These are phyloP conservation scores for Drosophila mettleri DNA, from an alignment of 2,888 invertebrate species.

Conservation along the genomic window DNA sequence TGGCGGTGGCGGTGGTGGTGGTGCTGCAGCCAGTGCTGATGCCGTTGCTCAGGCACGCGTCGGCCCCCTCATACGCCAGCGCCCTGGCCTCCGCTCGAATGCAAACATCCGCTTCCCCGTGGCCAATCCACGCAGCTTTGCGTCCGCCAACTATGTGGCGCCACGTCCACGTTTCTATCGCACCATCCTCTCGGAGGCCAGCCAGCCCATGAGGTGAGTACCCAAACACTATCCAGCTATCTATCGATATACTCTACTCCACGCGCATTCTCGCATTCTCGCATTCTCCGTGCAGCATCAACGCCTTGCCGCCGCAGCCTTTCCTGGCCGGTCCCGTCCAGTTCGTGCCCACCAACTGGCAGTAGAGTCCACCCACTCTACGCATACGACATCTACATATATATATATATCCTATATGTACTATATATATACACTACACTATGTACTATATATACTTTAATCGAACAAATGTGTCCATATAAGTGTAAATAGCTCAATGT, in stretches of 20 bases:
- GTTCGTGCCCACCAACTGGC: slow-evolving; percentile 79
- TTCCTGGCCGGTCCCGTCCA: slow-evolving; percentile 71
- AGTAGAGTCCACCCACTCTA: slow-evolving; percentile 4
- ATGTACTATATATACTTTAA: slow-evolving; percentile 20
- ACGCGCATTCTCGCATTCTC: neutral
- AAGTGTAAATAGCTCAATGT: slow-evolving; percentile 60
- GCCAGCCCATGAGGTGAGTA: slow-evolving; percentile 55
- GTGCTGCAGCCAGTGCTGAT: slow-evolving; percentile 3
- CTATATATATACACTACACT: slow-evolving; percentile 3
- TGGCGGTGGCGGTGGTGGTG: slow-evolving; percentile 27
- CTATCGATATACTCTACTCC: neutral
- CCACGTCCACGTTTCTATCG: slow-evolving; percentile 74
- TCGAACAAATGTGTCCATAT: slow-evolving; percentile 25
- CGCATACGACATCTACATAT: too few species aligned
- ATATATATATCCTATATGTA: neutral
- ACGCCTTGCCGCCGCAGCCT: slow-evolving; percentile 68
- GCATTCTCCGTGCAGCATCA: slow-evolving; percentile 36
- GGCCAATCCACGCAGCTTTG: slow-evolving; percentile 74
- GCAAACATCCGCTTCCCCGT: slow-evolving; percentile 70
- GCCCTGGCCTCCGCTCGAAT: slow-evolving; percentile 3
- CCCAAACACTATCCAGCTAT: neutral
- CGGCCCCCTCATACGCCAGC: slow-evolving; percentile 3
- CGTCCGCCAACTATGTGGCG: slow-evolving; percentile 75
- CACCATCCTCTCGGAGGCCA: slow-evolving; percentile 46
- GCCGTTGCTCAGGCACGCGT: slow-evolving; percentile 18